These are phyloP conservation scores for Lasioglossum morio DNA, from an alignment of 2,888 invertebrate genomes.

Conservation along the genomic window DNA sequence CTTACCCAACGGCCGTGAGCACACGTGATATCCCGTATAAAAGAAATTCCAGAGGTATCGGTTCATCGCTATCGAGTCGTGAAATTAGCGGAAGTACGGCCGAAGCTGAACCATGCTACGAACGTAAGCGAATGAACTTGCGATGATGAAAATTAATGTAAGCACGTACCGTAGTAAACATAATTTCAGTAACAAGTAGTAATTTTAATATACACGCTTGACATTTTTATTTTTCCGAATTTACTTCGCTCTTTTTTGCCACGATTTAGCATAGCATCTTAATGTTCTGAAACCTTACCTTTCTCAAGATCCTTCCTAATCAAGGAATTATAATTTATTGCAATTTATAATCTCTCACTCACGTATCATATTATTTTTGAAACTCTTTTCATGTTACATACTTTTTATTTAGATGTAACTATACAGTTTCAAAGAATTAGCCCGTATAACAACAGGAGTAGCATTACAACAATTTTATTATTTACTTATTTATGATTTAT, in stretches of 20 bases:
- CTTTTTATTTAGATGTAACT: not conserved
- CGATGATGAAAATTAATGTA: not conserved
- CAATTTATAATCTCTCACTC: not conserved
- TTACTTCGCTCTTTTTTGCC: not conserved
- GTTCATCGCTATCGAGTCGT: slow-evolving; percentile 62
- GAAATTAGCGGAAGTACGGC: slow-evolving; percentile 69
- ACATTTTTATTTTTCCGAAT: not conserved
- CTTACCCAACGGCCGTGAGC: not conserved
- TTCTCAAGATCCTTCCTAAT: not conserved
- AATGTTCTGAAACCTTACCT: not conserved
- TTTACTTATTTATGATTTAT: not conserved
- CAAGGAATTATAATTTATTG: not conserved
- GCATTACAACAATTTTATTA: not conserved
- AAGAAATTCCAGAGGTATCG: slow-evolving; percentile 64
- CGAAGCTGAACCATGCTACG: slow-evolving; percentile 38
- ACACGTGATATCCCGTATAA: slow-evolving; percentile 34
- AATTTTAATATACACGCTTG: too few relatives aligned
- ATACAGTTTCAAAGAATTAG: not conserved
- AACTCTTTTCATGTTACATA: not conserved
- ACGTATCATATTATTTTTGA: not conserved
- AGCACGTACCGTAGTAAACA: not conserved
- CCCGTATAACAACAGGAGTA: not conserved
- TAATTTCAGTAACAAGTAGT: too few relatives aligned
- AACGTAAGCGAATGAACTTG: not conserved
- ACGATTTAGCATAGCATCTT: too few relatives aligned